phyloP scores from a whole-genome alignment of 2,888 invertebrate genomes.

The Eristalis tenax region DNA sequence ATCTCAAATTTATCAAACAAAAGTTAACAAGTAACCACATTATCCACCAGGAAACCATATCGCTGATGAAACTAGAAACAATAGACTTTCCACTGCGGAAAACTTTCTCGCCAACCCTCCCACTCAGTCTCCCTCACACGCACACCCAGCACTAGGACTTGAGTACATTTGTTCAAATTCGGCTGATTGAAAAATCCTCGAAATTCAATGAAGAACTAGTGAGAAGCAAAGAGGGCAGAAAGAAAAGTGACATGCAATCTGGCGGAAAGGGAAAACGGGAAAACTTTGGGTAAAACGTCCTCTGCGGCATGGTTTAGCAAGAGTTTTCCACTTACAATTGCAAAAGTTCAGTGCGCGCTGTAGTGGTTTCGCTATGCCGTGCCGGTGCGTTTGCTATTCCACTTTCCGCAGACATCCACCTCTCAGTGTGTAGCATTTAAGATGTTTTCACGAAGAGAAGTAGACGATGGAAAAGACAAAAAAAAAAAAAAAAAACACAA shows the following conservation, averaged over 20 bases:
- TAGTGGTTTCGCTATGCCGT: conserved; percentile 36
- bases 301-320: conserved; percentile 25
- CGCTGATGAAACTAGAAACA: conserved; percentile 32
- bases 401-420: conserved; percentile 43
- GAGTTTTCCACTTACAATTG: conserved; percentile 22
- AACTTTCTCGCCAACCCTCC: conserved; percentile 8
- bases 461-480: neutral
- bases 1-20: conserved; percentile 16
- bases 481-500: conserved; percentile 43
- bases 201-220: conserved; percentile 51
- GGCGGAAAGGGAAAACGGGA: neutral
- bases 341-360: conserved; percentile 60
- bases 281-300: conserved; percentile 39
- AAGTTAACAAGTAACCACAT: conserved; percentile 50
- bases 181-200: conserved; percentile 69
- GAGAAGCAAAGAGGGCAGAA: neutral
- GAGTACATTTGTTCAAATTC: conserved; percentile 67
- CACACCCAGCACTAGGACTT: conserved; percentile 20
- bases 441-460: conserved; percentile 25
- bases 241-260: conserved; percentile 2
- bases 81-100: conserved; percentile 22
- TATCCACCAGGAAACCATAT: conserved; percentile 21
- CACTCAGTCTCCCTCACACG: neutral
- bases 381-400: conserved; percentile 54
- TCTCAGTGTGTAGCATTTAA: conserved; percentile 58